Percentiles rank a stretch among this genome's conserved stretches.
These are phyloP conservation scores for Mesocricetus auratus DNA, from an alignment of 2,113 vertebrate species.

Conservation along the genomic window DNA sequence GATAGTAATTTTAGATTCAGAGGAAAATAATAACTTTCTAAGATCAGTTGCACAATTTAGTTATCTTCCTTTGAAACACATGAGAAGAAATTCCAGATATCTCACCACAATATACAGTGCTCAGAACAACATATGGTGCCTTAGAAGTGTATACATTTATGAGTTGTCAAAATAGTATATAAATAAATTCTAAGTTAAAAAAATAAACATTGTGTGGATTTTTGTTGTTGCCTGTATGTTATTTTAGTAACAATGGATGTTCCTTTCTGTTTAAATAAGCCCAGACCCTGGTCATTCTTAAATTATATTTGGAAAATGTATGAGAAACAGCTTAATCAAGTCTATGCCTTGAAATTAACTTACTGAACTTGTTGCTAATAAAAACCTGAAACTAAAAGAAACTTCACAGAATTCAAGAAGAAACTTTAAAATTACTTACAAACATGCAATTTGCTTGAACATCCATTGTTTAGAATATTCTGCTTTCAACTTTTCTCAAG, in stretches of 20 bases:
- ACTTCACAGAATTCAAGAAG: not conserved
- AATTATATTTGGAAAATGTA: conserved; percentile 5
- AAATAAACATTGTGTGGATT: not conserved
- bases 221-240: not conserved
- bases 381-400: not conserved
- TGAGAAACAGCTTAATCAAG: not conserved
- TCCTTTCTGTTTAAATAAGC: not conserved
- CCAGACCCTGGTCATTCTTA: not conserved
- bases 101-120: not conserved
- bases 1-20: not conserved
- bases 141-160: not conserved
- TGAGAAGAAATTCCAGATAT: not conserved
- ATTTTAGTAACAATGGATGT: not conserved
- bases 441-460: not conserved
- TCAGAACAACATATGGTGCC: not conserved
- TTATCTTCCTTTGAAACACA: not conserved
- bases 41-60: not conserved
- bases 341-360: not conserved
- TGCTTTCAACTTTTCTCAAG: not conserved
- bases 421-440: not conserved
- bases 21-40: not conserved
- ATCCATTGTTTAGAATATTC: not conserved
- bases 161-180: not conserved
- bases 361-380: not conserved
- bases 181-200: not conserved